Base-by-base conservation (phyloP, 2,113 vertebrate species). In the Larimichthys polyactis region DNA sequence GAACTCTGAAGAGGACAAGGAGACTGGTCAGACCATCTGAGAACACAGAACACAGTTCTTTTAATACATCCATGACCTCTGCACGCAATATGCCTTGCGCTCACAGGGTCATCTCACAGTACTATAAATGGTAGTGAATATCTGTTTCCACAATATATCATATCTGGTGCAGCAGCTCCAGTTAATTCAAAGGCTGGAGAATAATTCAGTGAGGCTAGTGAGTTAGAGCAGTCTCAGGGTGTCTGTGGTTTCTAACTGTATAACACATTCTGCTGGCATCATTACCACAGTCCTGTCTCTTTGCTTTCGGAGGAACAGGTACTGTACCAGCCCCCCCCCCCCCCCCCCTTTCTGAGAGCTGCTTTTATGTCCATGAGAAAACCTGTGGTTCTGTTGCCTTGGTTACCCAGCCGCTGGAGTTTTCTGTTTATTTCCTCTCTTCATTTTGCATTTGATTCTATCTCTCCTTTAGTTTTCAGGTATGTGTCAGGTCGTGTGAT, bases 301-400 rank as follows among this genome's bases (percentile, higher is more conserved):
- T 32, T 46, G 22, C 32, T 44, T 55, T 43, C 11, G 27, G 12
- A 54, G 67, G 51, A 77, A 20, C 74, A 72, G 60, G 68, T 73
- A 77, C 19, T 54, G 68, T 73, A 77, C 19, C 62, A 44, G 17
- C 20, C 3, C 8, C 51, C 19, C 11, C 55, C 2, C 51, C 19
- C 11, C 51, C 19, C 11, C 55, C 2, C 51, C 19, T 4, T 24
- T 32, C 55, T n/a, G 15, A 66, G 59, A 51, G 52, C 54, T 40
- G 24, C 55, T 78, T 73, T 78, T 49, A 68, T 73, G 62, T 83
- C 62, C 69, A 66, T 4, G 51, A 60, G 59, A 51, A 71, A 71
- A 55, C 27, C 72, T 46, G 24, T n/a, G 51, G 75, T 64, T n/a
- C 60, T 67, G 81, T 83, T 83, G 62, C 81, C 69, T 44, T 78